Conservation (phyloP, 2,888 invertebrate species). For the Caenorhabditis sp. region DNA sequence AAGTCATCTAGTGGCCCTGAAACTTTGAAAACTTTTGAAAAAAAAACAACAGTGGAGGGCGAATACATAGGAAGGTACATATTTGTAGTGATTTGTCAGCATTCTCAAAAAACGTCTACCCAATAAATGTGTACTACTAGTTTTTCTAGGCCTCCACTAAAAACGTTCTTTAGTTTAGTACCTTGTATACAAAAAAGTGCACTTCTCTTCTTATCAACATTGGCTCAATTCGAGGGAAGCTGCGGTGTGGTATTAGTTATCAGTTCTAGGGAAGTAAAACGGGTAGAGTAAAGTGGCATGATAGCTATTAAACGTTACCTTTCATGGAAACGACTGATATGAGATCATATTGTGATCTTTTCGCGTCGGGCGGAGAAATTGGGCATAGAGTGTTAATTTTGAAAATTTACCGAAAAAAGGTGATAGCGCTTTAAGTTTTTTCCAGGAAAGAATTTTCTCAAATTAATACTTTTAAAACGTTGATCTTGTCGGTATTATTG, state of each 20-base stretch:
- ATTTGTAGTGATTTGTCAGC: no score
- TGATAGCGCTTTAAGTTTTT: not conserved
- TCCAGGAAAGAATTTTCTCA: not conserved
- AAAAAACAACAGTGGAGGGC: not conserved
- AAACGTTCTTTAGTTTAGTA: no score
- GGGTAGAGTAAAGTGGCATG: constrained; percentile 42
- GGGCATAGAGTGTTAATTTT: no score
- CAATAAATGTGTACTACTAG: no score
- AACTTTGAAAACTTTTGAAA: not conserved
- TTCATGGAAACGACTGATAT: constrained; percentile 58
- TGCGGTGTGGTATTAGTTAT: constrained; percentile 1
- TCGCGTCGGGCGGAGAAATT: not conserved
- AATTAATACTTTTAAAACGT: no score
- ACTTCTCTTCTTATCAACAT: not conserved
- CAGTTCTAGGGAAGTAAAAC: constrained; percentile 9
- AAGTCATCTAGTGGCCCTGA: constrained; percentile 16
- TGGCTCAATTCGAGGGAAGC: constrained; percentile 18
- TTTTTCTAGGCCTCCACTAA: no score
- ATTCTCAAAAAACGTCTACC: no score
- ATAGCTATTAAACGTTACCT: constrained; percentile 38
- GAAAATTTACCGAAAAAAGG: not conserved
- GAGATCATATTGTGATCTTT: constrained; percentile 56
- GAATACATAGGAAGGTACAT: no score
- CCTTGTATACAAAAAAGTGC: constrained; percentile 1
- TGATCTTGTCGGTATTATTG: no score